These are phyloP conservation scores for Proterorhinus semilunaris DNA, from an alignment of 2,113 vertebrate species.

Conservation along the genomic window DNA sequence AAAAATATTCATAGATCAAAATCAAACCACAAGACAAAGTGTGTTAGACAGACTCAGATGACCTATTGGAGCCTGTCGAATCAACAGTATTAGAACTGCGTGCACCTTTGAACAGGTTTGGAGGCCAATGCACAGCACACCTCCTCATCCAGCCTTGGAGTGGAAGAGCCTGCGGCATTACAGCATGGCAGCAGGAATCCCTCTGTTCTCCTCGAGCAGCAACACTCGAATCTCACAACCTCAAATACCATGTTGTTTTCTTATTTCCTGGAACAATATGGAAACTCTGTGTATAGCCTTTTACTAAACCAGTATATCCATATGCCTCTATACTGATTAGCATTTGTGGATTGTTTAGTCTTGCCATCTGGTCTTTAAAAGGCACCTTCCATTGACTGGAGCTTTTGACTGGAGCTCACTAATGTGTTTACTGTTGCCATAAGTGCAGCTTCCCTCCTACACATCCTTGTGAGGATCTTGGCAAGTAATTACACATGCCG, in stretches of 20 bases:
- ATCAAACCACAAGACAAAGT: not conserved
- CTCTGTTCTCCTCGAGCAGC: constrained; percentile 41
- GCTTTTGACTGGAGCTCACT: constrained; percentile 17
- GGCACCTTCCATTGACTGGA: constrained; percentile 3
- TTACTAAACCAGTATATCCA: not conserved
- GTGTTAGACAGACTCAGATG: constrained; percentile 1
- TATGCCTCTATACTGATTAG: constrained; percentile 12
- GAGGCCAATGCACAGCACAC: constrained; percentile 34
- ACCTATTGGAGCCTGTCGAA: constrained; percentile 15
- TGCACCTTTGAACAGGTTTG: constrained; percentile 29
- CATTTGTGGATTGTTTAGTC: constrained; percentile 7
- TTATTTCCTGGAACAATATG: not conserved
- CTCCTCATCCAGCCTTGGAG: constrained; percentile 27
- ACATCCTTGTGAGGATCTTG: constrained; percentile 19
- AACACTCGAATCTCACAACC: constrained; percentile 20
- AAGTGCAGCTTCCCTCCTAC: constrained; percentile 32
- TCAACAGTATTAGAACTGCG: constrained; percentile 13
- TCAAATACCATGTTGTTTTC: not conserved
- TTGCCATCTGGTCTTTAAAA: constrained; percentile 24
- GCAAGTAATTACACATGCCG: constrained; percentile 45
- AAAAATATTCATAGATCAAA: too few species aligned
- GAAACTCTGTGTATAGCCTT: not conserved
- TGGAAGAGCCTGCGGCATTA: constrained; percentile 51
- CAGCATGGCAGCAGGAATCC: constrained; percentile 34
- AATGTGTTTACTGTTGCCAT: constrained; percentile 31